Evolutionary conservation across 2,888 invertebrate genomes (phyloP).

Genomic region (Limnephilus lunatus): DNA sequence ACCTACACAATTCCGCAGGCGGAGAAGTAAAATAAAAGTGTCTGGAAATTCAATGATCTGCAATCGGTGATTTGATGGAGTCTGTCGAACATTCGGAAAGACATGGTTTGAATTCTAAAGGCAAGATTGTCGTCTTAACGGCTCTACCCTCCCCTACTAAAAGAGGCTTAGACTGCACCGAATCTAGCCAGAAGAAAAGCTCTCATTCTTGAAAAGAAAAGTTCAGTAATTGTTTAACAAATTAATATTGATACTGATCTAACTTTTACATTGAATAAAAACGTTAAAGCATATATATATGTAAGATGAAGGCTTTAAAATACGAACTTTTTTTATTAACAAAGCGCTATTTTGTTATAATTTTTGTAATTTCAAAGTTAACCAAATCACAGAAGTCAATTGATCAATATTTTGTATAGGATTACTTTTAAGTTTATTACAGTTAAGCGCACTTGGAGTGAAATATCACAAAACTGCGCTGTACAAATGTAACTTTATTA

Average conservation of each 20-base stretch:
- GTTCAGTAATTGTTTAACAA: background rate
- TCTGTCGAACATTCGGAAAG: constrained; percentile 44
- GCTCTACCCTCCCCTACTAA: constrained; percentile 37
- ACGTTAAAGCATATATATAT: background rate
- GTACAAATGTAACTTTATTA: too few species aligned
- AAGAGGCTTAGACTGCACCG: constrained; percentile 37
- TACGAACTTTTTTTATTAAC: background rate
- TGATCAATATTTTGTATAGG: too few species aligned
- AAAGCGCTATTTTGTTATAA: too few species aligned
- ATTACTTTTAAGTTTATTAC: too few species aligned
- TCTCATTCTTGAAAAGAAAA: background rate
- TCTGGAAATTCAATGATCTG: constrained; percentile 54
- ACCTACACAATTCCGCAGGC: constrained; percentile 22
- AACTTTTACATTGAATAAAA: too few species aligned
- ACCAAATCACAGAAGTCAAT: background rate
- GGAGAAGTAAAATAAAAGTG: constrained; percentile 45
- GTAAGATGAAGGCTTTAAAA: background rate
- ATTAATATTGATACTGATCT: background rate
- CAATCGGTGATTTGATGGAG: constrained; percentile 56
- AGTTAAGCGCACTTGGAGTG: too few species aligned
- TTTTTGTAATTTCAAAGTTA: background rate
- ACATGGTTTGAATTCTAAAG: constrained; percentile 58
- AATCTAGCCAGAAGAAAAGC: constrained; percentile 24
- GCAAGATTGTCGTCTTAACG: constrained; percentile 52
- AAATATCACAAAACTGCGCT: too few species aligned